Percentiles rank a stretch among this genome's conserved stretches.
These are phyloP conservation scores for Brachionus koreanus DNA, from an alignment of 1,140 invertebrate species.

Conservation along the genomic window DNA sequence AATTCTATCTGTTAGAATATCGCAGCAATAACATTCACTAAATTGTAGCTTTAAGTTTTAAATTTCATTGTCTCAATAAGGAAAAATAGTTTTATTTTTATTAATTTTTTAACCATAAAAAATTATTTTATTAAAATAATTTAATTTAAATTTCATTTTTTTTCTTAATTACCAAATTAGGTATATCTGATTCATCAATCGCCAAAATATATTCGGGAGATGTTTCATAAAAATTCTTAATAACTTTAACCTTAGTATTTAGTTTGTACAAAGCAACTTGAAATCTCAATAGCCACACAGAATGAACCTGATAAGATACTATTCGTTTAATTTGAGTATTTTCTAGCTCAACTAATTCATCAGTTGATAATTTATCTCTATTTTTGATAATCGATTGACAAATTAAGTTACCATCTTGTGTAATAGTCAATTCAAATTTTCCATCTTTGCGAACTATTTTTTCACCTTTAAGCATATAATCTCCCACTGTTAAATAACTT, in stretches of 20 bases:
- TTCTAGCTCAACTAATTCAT: neutral
- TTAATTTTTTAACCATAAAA: too few relatives aligned
- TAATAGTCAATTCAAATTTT: conserved; percentile 21
- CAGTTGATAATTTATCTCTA: neutral
- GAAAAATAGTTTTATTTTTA: too few relatives aligned
- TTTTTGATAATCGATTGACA: neutral
- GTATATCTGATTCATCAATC: conserved; percentile 15
- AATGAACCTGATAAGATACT: neutral
- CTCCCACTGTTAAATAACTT: neutral
- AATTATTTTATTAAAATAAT: neutral
- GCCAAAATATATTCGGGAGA: neutral
- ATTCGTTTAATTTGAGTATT: neutral
- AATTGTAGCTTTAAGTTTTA: too few relatives aligned
- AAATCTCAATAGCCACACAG: neutral
- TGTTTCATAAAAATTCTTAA: conserved; percentile 14
- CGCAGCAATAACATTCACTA: too few relatives aligned
- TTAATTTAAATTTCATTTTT: neutral
- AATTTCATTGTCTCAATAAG: too few relatives aligned
- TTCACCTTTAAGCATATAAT: neutral
- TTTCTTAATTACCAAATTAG: conserved; percentile 4
- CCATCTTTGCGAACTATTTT: conserved; percentile 9
- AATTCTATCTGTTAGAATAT: too few relatives aligned
- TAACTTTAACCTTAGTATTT: conserved; percentile 13
- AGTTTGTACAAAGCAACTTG: neutral
- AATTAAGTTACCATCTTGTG: neutral